phyloP scores from a whole-genome alignment of 2,113 vertebrate genomes.

The Ptychochromis oligacanthus region DNA sequence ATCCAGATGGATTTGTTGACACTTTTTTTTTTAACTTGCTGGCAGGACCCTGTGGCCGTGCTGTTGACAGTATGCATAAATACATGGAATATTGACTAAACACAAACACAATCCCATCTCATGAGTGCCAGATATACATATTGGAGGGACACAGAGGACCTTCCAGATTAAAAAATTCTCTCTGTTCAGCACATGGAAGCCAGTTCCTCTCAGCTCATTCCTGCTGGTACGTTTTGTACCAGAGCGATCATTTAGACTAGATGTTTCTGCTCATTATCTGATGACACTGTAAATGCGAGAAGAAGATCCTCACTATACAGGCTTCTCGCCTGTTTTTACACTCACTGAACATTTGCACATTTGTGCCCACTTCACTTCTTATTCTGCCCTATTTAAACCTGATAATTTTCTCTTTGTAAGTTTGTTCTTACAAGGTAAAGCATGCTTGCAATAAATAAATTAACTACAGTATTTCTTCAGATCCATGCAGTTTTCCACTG shows the following conservation, averaged over 20 bases:
- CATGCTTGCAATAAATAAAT: constrained; percentile 32
- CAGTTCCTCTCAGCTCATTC: background rate
- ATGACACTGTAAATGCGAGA: background rate
- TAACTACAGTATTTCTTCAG: constrained; percentile 24
- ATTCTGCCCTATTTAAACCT: constrained; percentile 23
- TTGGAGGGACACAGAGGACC: background rate
- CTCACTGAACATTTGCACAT: background rate
- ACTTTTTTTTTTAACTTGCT: constrained; percentile 47
- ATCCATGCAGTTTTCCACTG: constrained; percentile 39
- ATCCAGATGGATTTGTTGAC: constrained; percentile 68
- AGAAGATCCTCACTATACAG: background rate
- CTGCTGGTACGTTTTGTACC: background rate
- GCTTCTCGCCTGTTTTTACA: background rate
- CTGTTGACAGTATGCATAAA: constrained; percentile 63
- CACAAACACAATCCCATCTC: constrained; percentile 44
- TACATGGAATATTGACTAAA: constrained; percentile 54
- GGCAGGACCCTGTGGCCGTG: constrained; percentile 35
- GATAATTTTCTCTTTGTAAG: constrained; percentile 17
- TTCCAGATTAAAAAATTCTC: background rate
- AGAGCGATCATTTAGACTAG: background rate
- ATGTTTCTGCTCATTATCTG: constrained; percentile 21
- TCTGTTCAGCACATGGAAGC: background rate
- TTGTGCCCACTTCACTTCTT: constrained; percentile 21
- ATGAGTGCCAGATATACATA: constrained; percentile 29
- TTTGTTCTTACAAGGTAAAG: constrained; percentile 26